Percentiles rank a stretch among this genome's conserved stretches.
These are phyloP conservation scores for Frieseomelitta varia DNA, from an alignment of 1,140 invertebrate genomes.

Conservation along the genomic window DNA sequence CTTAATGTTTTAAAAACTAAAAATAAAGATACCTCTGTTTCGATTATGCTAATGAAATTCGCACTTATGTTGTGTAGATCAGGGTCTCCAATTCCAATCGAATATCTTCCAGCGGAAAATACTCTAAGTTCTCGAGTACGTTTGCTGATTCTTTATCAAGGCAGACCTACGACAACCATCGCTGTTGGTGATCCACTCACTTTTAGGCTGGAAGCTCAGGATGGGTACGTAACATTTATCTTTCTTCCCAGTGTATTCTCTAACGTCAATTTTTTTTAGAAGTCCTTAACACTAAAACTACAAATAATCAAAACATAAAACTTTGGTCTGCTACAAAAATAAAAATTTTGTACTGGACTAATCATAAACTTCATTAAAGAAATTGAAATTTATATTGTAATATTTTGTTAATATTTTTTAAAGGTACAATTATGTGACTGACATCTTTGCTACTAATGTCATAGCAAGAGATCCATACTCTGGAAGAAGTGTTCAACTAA, in stretches of 20 bases:
- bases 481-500: slow-evolving; percentile 93
- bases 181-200: slow-evolving; percentile 96
- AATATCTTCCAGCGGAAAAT: slow-evolving; percentile 94
- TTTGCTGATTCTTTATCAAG: slow-evolving; percentile 93
- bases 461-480: slow-evolving; percentile 96
- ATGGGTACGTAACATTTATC: slow-evolving; percentile 82
- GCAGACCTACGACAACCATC: slow-evolving; percentile 94
- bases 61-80: slow-evolving; percentile 84
- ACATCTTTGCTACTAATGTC: slow-evolving; percentile 96
- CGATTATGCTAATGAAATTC: slow-evolving; percentile 35
- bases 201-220: slow-evolving; percentile 93
- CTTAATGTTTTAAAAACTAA: not conserved
- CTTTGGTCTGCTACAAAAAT: too few species aligned
- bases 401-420: slow-evolving; percentile 9
- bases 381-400: not conserved
- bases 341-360: too few species aligned
- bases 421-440: slow-evolving; percentile 91
- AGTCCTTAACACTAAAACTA: too few species aligned
- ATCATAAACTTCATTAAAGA: not conserved
- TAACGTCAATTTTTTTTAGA: not conserved
- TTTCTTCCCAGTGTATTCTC: too few species aligned
- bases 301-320: too few species aligned
- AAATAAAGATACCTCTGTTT: not conserved
- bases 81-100: slow-evolving; percentile 94
- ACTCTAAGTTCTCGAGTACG: slow-evolving; percentile 93